Conservation (phyloP, 2,888 invertebrate species). For the Smittia aterrima region DNA sequence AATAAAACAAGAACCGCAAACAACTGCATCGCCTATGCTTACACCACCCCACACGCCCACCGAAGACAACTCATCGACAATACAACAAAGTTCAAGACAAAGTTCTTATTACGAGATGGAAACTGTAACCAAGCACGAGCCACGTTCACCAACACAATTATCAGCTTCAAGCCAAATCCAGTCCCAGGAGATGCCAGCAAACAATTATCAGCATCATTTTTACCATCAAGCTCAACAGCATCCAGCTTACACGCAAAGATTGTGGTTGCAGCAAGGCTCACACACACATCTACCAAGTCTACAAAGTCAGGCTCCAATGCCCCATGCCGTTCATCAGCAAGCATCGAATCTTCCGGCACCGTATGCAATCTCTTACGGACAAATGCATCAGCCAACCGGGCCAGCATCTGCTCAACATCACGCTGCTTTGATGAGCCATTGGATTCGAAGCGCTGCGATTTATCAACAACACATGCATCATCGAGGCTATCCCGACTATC, state of each 20-base stretch:
- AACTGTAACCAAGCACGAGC: not conserved
- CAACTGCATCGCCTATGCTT: constrained; percentile 59
- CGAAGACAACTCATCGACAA: constrained; percentile 50
- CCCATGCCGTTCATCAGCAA: constrained; percentile 43
- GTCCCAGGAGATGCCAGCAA: constrained; percentile 44
- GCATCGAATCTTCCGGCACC: constrained; percentile 43
- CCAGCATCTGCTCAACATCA: constrained; percentile 56
- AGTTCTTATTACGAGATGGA: constrained; percentile 26
- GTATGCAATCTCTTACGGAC: constrained; percentile 46
- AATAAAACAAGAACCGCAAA: constrained; percentile 61
- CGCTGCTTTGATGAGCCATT: constrained; percentile 69
- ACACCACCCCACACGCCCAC: constrained; percentile 75
- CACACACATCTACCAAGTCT: constrained; percentile 53
- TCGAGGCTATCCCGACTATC: constrained; percentile 57
- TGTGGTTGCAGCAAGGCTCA: constrained; percentile 52
- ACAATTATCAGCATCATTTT: constrained; percentile 44
- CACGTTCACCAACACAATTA: constrained; percentile 46
- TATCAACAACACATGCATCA: constrained; percentile 56
- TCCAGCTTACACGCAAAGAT: constrained; percentile 38
- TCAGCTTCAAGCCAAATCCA: constrained; percentile 13
- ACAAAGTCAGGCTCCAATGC: constrained; percentile 48
- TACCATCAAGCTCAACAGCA: constrained; percentile 43
- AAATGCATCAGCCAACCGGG: constrained; percentile 47
- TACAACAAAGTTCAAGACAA: not conserved
- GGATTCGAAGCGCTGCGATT: constrained; percentile 69